Conservation (phyloP, 2,888 invertebrate species). For the Fragum fragum region DNA sequence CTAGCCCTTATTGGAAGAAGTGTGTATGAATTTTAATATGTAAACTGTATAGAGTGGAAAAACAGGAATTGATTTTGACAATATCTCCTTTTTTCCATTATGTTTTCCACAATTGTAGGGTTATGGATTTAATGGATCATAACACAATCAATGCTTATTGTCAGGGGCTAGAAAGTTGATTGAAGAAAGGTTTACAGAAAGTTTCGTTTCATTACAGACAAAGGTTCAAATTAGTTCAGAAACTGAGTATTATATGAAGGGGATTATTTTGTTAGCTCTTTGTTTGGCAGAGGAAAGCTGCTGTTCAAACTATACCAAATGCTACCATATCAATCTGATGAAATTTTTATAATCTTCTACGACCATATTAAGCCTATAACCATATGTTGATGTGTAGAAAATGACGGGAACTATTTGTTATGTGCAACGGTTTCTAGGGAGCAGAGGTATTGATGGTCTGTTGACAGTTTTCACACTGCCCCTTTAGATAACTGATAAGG, state of each 20-base stretch:
- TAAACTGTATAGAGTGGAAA: too few species aligned
- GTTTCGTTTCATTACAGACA: too few species aligned
- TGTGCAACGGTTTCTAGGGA: slow-evolving; percentile 68
- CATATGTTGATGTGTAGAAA: slow-evolving; percentile 65
- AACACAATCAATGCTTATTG: too few species aligned
- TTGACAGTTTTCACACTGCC: slow-evolving; percentile 37
- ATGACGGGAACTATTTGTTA: slow-evolving; percentile 64
- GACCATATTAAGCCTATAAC: slow-evolving; percentile 57
- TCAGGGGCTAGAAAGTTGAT: too few species aligned
- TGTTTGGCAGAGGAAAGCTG: slow-evolving; percentile 47
- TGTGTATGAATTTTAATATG: too few species aligned
- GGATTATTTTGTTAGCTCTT: slow-evolving; percentile 36
- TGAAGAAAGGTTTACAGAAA: too few species aligned
- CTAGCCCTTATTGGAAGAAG: too few species aligned
- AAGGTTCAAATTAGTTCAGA: slow-evolving; percentile 2
- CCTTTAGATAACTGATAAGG: slow-evolving; percentile 41
- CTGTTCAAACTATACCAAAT: slow-evolving; percentile 58
- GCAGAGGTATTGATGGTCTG: slow-evolving; percentile 55
- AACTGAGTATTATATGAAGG: background rate
- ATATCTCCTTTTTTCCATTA: too few species aligned
- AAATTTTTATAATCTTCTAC: slow-evolving; percentile 53
- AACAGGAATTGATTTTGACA: too few species aligned
- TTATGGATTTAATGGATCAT: too few species aligned
- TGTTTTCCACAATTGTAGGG: too few species aligned
- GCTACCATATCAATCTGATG: slow-evolving; percentile 52